Base-by-base conservation (phyloP, 2,888 invertebrate species). In the Prostheceraeus crozeri region DNA sequence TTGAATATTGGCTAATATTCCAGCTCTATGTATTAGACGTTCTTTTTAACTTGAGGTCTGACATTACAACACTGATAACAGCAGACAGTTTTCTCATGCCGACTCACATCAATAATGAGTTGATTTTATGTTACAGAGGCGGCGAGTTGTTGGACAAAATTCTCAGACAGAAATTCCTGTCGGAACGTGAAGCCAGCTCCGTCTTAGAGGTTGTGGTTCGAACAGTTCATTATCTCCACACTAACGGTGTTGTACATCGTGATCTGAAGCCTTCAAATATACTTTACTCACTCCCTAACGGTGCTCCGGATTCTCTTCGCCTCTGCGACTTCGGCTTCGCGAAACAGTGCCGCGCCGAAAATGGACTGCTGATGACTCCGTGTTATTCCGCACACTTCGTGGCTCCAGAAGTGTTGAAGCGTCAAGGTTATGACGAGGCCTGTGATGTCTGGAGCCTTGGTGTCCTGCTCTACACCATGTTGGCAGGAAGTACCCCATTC, bases 361-460 rank as follows among this genome's bases (percentile, higher is more conserved):
- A 89, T 74, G 89, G 93, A 14, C 81, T 94, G 16, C 80, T 94
- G 51, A 93, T 93, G 91, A 94, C 93, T 1, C 93, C 93, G 1
- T 93, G 93, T 75, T 94, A 93, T 75, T 93, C 93, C 3, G 91
- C 91, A 45, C 89, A 90, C 78, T 93, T 89, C 74, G 93, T 90
- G 8, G 91, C 91, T 0, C 91, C 91, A 0, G 91, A 91, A 77
- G 75, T 72, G 3, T 79, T 93, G 11, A 89, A 89, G 71, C 82
- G 87, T 4, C 91, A 91, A 71, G 91, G 91, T 1, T 93, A 93
- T 69, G 91, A 93, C 72, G 85, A 89, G 59, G 90, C 91, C 36
- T 93, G 91, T 79, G 93, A 98, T 81, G 90, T 96, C 67, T 98
- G 96, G 96, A 93, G 93, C 64, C 81, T 96, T 65, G 98, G 98